Evolutionary conservation across 2,888 invertebrate genomes (phyloP).

Genomic region (Lasioglossum lativentre): DNA sequence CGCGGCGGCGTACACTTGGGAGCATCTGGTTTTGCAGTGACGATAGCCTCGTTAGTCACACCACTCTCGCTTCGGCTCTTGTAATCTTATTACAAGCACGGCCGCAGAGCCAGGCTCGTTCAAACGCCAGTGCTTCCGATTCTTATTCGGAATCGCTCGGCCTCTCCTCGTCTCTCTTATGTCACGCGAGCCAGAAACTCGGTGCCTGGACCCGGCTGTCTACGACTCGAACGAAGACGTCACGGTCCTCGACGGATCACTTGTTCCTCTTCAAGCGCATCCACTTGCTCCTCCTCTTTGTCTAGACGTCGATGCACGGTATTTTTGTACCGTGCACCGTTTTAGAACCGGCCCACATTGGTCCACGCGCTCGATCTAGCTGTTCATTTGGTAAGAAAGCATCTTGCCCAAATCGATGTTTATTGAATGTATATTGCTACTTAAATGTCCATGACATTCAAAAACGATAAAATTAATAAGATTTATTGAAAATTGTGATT

Average conservation of each 20-base stretch:
- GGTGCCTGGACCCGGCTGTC: constrained; percentile 8
- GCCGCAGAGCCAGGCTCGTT: constrained; percentile 43
- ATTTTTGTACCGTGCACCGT: not conserved
- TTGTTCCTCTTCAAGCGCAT: not conserved
- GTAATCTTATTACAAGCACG: constrained; percentile 67
- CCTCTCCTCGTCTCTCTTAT: not conserved
- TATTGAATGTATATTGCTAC: too few relatives aligned
- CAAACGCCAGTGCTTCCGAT: constrained; percentile 38
- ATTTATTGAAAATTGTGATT: too few relatives aligned
- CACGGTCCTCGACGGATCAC: constrained; percentile 2
- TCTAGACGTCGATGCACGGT: not conserved
- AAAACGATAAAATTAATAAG: too few relatives aligned
- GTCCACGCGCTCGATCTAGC: too few relatives aligned
- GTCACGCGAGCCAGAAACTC: constrained; percentile 10
- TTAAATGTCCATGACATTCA: too few relatives aligned
- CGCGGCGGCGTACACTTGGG: constrained; percentile 60
- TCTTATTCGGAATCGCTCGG: constrained; percentile 44
- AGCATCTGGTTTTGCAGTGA: constrained; percentile 75
- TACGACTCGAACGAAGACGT: not conserved
- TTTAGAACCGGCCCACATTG: too few relatives aligned
- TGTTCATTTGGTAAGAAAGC: too few relatives aligned
- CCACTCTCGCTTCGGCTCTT: constrained; percentile 64
- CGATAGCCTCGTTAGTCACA: constrained; percentile 80
- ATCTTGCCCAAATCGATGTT: too few relatives aligned
- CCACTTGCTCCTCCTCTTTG: not conserved